Percentiles rank a stretch among this genome's conserved stretches.
Conservation (phyloP, 2,888 invertebrate genomes). For the Mythimna pallens region DNA sequence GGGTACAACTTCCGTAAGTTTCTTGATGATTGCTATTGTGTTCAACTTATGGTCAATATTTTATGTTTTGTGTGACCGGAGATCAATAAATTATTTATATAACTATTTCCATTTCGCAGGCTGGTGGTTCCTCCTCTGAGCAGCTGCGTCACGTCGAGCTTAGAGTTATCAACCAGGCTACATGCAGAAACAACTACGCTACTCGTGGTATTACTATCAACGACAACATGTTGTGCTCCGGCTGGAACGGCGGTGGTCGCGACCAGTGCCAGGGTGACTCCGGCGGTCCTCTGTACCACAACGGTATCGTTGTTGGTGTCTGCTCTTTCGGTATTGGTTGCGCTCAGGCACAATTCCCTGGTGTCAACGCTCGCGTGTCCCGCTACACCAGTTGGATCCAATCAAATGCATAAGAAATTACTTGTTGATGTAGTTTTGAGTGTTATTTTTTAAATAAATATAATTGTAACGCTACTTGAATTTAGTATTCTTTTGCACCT, state of each 20-base stretch:
- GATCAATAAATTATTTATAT: neutral
- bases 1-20: slow-evolving; percentile 73
- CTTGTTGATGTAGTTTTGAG: neutral
- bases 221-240: slow-evolving; percentile 65
- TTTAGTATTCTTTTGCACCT: no score
- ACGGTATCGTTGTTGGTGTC: slow-evolving; percentile 73
- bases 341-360: slow-evolving; percentile 68
- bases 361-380: slow-evolving; percentile 75
- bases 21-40: neutral
- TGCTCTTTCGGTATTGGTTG: slow-evolving; percentile 72
- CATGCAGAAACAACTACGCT: slow-evolving; percentile 67
- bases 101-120: slow-evolving; percentile 42
- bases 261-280: slow-evolving; percentile 81
- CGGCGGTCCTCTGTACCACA: slow-evolving; percentile 80
- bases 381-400: slow-evolving; percentile 74
- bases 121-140: slow-evolving; percentile 63
- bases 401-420: slow-evolving; percentile 66
- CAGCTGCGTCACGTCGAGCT: slow-evolving; percentile 73
- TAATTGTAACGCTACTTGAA: neutral
- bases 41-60: no score
- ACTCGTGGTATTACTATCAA: slow-evolving; percentile 47
- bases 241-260: slow-evolving; percentile 76
- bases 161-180: slow-evolving; percentile 68
- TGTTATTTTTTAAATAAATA: neutral
- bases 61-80: neutral